Percentiles rank a stretch among this genome's conserved stretches.
Conservation (phyloP, 2,888 invertebrate species). For the Leptopilina myrica region DNA sequence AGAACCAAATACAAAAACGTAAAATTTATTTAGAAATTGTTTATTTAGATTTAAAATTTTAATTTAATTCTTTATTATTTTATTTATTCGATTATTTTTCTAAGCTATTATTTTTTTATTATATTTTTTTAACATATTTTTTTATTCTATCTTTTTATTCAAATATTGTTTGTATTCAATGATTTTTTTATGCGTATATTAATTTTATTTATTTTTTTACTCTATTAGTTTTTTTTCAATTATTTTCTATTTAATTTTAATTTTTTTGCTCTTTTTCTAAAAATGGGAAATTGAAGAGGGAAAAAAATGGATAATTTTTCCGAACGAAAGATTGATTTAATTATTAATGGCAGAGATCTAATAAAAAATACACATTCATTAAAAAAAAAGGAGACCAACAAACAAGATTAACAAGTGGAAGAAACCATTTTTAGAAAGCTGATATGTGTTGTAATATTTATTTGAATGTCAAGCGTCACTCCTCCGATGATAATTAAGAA, state of each 20-base stretch:
- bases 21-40: not conserved
- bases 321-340: not conserved
- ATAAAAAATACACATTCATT: not conserved
- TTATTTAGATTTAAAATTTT: no score
- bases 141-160: no score
- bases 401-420: not conserved
- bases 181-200: not conserved
- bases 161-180: not conserved
- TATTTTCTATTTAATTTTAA: no score
- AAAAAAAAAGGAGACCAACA: not conserved
- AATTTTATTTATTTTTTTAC: no score
- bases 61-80: no score
- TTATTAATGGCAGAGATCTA: not conserved
- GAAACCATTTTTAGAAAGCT: slow-evolving; percentile 21
- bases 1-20: not conserved
- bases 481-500: slow-evolving; percentile 12
- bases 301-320: not conserved
- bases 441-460: slow-evolving; percentile 21
- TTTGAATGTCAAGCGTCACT: slow-evolving; percentile 7
- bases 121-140: no score
- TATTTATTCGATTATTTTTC: no score
- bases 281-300: no score
- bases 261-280: no score
- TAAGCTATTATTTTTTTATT: no score
- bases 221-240: no score